Conservation (phyloP, 2,888 invertebrate species). For the Lochmaea crataegi region DNA sequence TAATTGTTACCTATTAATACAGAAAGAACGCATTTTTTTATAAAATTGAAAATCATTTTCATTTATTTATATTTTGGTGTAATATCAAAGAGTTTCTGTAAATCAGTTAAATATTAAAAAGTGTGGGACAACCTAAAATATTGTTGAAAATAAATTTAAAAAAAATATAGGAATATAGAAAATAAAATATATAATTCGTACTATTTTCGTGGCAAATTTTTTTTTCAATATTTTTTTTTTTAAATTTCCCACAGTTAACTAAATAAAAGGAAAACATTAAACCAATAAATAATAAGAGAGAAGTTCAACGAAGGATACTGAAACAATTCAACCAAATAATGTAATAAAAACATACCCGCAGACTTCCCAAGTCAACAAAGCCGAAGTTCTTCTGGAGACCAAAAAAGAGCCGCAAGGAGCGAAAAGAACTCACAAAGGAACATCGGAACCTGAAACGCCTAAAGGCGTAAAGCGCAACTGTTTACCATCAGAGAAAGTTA, state of each 20-base stretch:
- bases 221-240: neutral
- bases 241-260: neutral
- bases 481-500: conserved; percentile 47
- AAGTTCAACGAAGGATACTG: neutral
- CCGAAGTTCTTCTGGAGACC: conserved; percentile 29
- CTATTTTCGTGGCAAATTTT: no score
- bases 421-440: conserved; percentile 40
- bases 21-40: no score
- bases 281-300: neutral
- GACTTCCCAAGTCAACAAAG: conserved; percentile 14
- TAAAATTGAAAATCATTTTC: no score
- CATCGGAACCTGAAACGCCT: conserved; percentile 39
- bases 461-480: conserved; percentile 44
- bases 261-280: neutral
- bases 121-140: no score
- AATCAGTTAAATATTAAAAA: no score
- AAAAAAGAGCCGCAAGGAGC: conserved; percentile 38
- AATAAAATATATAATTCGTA: no score
- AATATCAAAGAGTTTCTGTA: no score
- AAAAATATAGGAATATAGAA: no score
- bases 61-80: no score
- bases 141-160: no score
- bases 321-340: conserved; percentile 19
- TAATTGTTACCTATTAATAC: no score
- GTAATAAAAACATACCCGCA: conserved; percentile 27